Percentiles rank a stretch among this genome's conserved stretches.
These are phyloP conservation scores for Mycalesis mineus DNA, from an alignment of 2,888 invertebrate species.

Conservation along the genomic window DNA sequence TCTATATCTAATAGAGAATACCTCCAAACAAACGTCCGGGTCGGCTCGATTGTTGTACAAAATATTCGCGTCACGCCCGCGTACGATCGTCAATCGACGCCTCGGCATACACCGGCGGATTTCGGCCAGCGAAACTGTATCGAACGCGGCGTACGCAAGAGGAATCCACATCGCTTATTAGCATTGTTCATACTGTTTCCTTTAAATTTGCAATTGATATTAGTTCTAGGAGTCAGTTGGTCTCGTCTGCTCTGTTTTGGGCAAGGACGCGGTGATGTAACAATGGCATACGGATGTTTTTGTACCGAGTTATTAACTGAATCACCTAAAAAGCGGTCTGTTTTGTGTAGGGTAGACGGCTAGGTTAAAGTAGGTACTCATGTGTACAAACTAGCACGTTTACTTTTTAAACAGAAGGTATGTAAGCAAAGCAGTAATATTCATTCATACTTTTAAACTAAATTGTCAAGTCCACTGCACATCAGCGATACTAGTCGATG, in stretches of 20 bases:
- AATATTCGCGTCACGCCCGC: constrained; percentile 53
- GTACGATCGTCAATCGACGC: constrained; percentile 62
- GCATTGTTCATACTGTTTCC: constrained; percentile 38
- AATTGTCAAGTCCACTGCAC: too few relatives aligned
- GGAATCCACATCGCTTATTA: constrained; percentile 46
- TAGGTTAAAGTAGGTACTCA: too few relatives aligned
- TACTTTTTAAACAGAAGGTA: too few relatives aligned
- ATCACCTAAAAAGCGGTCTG: too few relatives aligned
- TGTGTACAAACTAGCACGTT: too few relatives aligned
- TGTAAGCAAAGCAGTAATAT: too few relatives aligned
- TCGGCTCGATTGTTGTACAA: constrained; percentile 43
- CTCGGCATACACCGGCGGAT: constrained; percentile 51
- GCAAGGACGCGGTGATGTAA: constrained; percentile 4
- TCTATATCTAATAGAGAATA: neutral
- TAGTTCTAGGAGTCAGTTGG: constrained; percentile 59
- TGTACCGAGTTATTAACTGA: neutral
- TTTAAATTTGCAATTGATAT: constrained; percentile 58
- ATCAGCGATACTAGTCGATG: too few relatives aligned
- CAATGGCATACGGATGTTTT: neutral
- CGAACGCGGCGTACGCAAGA: constrained; percentile 39
- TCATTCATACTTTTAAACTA: too few relatives aligned
- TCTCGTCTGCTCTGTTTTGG: constrained; percentile 50
- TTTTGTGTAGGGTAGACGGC: too few relatives aligned
- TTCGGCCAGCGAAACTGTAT: constrained; percentile 58
- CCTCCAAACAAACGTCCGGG: constrained; percentile 43